A percentile compares a stretch with the other conserved stretches of the same genome.
Evolutionary conservation across 2,797 vertebrate genomes (phyloP).

Genomic region (Gymnopithys bicolor): DNA sequence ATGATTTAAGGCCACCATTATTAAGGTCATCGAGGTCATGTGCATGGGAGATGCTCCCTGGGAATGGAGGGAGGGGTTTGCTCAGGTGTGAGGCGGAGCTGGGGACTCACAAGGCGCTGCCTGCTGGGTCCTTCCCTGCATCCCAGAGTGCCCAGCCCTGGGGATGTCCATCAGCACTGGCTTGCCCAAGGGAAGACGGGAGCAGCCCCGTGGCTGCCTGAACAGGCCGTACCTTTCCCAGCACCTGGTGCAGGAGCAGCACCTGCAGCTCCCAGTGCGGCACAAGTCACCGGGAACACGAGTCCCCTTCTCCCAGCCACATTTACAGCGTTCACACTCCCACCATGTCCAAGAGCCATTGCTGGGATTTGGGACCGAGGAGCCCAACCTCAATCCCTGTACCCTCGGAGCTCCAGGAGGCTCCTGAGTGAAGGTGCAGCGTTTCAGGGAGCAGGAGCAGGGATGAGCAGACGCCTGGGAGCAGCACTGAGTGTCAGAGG

Average conservation of each 20-base stretch:
- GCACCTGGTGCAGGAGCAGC: neutral
- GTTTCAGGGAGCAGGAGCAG: neutral
- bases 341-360: rapidly evolving
- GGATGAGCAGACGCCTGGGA: slow-evolving; percentile 28
- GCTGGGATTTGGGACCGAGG: neutral
- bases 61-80: neutral
- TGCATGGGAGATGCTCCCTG: neutral
- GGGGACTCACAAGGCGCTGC: neutral
- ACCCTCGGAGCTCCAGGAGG: neutral
- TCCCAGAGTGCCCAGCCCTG: neutral
- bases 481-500: neutral
- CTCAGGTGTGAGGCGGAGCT: neutral
- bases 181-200: neutral
- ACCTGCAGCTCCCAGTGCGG: neutral
- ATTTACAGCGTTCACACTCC: rapidly evolving
- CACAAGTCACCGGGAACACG: rapidly evolving
- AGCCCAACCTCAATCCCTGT: neutral
- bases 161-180: neutral
- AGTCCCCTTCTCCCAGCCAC: neutral
- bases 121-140: neutral
- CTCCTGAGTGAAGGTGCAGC: neutral
- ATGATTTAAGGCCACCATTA: neutral
- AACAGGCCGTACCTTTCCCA: neutral
- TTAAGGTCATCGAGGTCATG: neutral
- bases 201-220: neutral